Base-by-base conservation (phyloP, 1,140 invertebrate genomes). In the Tigriopus japonicus region DNA sequence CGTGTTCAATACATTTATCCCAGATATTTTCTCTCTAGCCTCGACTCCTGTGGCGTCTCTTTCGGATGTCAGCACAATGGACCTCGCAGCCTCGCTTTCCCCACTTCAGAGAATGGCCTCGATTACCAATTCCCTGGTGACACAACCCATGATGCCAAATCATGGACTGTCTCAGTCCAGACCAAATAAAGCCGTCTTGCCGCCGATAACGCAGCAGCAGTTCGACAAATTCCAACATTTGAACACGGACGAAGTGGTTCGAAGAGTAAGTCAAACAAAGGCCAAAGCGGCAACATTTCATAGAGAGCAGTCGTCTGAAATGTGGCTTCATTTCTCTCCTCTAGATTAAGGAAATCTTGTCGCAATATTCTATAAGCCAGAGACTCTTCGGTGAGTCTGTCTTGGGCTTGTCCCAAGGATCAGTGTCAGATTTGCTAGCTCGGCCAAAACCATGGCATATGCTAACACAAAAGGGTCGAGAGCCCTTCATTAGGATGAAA, bases 361-460 rank as follows among this genome's bases (percentile, higher is more conserved):
- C 87, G 66, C 91, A 97, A 72, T 97, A 96, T 75, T 97, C 92
- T 56, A 98, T 98, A 67, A 97, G 92, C 63, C 96, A 99, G 74
- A 79, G 95, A 62, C 75, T 98, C 52, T 98, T 99, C 71, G 96
- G 95, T 17, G 95, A 98, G 71, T 91, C 86, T 1, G 92, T 99
- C 13, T 76, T 98, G 49, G 95, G 95, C 0, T 74, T 99, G 49
- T 97, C 92, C 0, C 89, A 94, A 71, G 92, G 92, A 14, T 92
- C 88, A 0, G 92, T 96, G 0, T 94, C 89, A 17, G 92, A 97
- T 73, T 74, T 97, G 43, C 73, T 97, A 55, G 92, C 92, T 21
- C 73, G 92, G 52, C 92, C 92, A 19, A 97, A 97, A 70, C 88
- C 91, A 0, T 97, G 92, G 92, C 87, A 92, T 68, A 93, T 94